Evolutionary conservation across 2,797 vertebrate genomes (phyloP).

Genomic region (Pogonophryne albipinna): DNA sequence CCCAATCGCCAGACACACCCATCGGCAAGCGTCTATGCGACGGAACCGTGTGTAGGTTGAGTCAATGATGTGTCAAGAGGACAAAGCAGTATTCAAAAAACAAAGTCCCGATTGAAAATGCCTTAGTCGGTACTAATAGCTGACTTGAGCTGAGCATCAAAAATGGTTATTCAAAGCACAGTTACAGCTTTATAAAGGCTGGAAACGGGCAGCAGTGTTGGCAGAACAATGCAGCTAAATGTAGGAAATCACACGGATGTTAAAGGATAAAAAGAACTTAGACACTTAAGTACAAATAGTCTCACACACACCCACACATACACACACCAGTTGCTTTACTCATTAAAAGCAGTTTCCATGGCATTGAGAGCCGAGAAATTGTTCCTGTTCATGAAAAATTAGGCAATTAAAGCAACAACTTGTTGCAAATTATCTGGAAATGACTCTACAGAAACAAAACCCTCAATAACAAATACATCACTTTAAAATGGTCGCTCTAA

Average conservation of each 20-base stretch:
- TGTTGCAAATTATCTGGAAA: conserved; percentile 32
- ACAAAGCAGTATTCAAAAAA: conserved; percentile 55
- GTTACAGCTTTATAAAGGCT: conserved; percentile 43
- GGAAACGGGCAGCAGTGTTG: background rate
- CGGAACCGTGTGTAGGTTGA: too few relatives aligned
- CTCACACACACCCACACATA: background rate
- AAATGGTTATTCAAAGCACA: conserved; percentile 37
- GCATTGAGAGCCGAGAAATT: conserved; percentile 30
- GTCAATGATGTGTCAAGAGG: conserved; percentile 38
- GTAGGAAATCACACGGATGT: conserved; percentile 2
- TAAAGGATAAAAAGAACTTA: background rate
- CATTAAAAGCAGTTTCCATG: conserved; percentile 53
- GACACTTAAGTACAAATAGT: background rate
- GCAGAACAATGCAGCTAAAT: conserved; percentile 4
- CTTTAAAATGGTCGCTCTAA: conserved; percentile 21
- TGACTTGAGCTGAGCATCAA: conserved; percentile 23
- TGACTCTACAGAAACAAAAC: conserved; percentile 24
- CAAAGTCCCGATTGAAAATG: conserved; percentile 53
- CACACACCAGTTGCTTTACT: background rate
- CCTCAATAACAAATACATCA: conserved; percentile 4
- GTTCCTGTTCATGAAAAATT: conserved; percentile 43
- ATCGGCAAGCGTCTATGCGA: too few relatives aligned
- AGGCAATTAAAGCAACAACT: conserved; percentile 46
- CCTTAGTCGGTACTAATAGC: conserved; percentile 35
- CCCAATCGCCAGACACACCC: too few relatives aligned